Conservation (phyloP, 2,888 invertebrate genomes). For the Apomyelois bistriatella region DNA sequence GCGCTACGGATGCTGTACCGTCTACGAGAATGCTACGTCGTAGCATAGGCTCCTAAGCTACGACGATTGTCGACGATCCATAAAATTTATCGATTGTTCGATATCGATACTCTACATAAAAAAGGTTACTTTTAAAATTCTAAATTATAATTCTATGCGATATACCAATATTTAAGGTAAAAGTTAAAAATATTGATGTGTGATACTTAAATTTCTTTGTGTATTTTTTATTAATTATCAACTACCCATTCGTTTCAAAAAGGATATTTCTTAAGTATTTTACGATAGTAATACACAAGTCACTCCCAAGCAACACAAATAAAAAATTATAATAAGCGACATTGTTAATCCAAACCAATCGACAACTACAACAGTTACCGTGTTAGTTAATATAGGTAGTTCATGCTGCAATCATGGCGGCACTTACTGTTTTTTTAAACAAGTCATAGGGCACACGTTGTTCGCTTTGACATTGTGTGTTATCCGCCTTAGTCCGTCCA, state of each 20-base stretch:
- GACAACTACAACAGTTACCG: slow-evolving; percentile 12
- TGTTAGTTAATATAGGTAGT: slow-evolving; percentile 15
- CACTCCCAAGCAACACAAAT: slow-evolving; percentile 3
- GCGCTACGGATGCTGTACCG: not conserved
- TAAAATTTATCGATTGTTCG: not conserved
- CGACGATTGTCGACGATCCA: not conserved
- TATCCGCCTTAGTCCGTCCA: slow-evolving; percentile 95
- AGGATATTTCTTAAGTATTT: not conserved
- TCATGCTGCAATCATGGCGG: slow-evolving; percentile 33
- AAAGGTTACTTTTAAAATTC: no score
- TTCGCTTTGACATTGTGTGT: slow-evolving; percentile 99
- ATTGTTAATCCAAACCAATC: slow-evolving; percentile 4
- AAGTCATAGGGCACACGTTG: slow-evolving; percentile 99
- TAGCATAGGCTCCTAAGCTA: not conserved
- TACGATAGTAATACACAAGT: not conserved
- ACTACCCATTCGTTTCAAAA: not conserved
- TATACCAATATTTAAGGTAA: no score
- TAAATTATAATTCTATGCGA: no score
- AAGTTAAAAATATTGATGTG: no score
- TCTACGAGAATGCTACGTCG: not conserved
- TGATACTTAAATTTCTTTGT: no score
- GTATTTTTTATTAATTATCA: no score
- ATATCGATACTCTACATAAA: no score
- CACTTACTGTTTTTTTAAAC: slow-evolving; percentile 99
- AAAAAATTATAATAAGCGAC: not conserved